Percentiles rank a stretch among this genome's conserved stretches.
Conservation (phyloP, 1,140 invertebrate genomes). For the Drosophila truncata region DNA sequence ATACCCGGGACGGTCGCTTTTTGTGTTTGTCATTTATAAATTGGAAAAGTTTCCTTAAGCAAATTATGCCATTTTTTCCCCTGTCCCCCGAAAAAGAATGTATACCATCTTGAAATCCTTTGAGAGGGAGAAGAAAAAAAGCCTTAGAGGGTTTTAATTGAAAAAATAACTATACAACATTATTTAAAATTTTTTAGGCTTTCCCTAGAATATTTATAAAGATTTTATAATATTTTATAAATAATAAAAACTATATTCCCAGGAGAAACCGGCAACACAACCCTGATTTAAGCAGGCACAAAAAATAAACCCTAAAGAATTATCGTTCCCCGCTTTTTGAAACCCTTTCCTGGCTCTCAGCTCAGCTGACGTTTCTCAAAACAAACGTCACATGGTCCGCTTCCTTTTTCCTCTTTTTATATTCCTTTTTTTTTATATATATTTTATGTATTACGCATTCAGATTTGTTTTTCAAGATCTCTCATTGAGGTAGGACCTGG, state of each 20-base stretch:
- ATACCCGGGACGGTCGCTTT: constrained; percentile 51
- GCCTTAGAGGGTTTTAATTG: background rate
- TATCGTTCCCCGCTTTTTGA: constrained; percentile 9
- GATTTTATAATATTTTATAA: background rate
- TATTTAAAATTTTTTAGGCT: background rate
- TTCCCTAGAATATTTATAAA: background rate
- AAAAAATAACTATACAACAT: background rate
- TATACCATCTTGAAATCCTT: constrained; percentile 39
- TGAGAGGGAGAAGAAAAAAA: constrained; percentile 17
- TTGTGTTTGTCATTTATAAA: constrained; percentile 84
- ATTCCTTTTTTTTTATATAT: constrained; percentile 11
- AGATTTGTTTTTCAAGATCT: constrained; percentile 72
- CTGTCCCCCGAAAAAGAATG: constrained; percentile 28
- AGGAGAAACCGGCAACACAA: background rate
- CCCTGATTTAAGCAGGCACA: background rate
- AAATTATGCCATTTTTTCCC: constrained; percentile 77
- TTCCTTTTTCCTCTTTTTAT: constrained; percentile 18
- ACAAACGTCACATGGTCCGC: constrained; percentile 51
- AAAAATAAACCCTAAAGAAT: constrained; percentile 6
- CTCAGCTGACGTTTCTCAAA: constrained; percentile 78
- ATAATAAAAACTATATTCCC: background rate
- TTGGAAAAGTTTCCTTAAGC: constrained; percentile 84
- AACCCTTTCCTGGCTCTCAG: constrained; percentile 56
- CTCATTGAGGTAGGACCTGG: constrained; percentile 76
- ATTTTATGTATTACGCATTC: constrained; percentile 35